Conservation (phyloP, 2,888 invertebrate genomes). For the Drosophila formosana region DNA sequence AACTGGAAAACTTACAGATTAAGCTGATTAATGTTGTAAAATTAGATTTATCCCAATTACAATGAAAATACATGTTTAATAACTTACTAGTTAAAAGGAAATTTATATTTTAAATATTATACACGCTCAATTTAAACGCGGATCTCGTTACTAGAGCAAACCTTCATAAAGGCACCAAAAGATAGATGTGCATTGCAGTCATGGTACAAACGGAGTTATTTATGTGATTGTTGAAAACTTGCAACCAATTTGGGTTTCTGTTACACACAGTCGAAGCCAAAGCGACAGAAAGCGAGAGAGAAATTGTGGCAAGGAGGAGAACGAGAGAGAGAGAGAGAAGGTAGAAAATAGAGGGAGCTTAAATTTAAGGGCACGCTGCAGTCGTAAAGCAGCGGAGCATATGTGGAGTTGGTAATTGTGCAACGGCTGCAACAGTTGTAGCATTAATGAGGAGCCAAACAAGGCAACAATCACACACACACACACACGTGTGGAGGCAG, state of each 20-base stretch:
- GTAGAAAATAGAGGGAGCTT: not conserved
- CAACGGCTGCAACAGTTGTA: slow-evolving; percentile 46
- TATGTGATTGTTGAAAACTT: slow-evolving; percentile 35
- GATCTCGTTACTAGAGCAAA: not conserved
- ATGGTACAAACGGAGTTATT: slow-evolving; percentile 33
- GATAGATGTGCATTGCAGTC: slow-evolving; percentile 17
- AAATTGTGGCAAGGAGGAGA: no score
- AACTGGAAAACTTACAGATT: no score
- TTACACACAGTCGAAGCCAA: slow-evolving; percentile 19
- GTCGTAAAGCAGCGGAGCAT: slow-evolving; percentile 40
- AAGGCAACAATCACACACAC: slow-evolving; percentile 23
- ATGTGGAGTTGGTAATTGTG: slow-evolving; percentile 47
- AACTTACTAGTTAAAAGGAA: no score
- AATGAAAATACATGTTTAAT: no score
- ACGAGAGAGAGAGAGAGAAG: no score
- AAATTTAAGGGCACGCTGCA: slow-evolving; percentile 37
- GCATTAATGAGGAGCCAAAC: slow-evolving; percentile 55
- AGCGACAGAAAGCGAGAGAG: not conserved
- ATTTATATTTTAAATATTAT: no score
- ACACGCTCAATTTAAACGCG: not conserved
- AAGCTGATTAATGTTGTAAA: no score
- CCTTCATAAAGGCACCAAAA: slow-evolving; percentile 10
- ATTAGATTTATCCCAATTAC: no score
- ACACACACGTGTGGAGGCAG: slow-evolving; percentile 1
- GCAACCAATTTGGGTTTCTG: slow-evolving; percentile 49